These are phyloP conservation scores for Cynoglossus semilaevis DNA, from an alignment of 2,113 vertebrate species.

Conservation along the genomic window DNA sequence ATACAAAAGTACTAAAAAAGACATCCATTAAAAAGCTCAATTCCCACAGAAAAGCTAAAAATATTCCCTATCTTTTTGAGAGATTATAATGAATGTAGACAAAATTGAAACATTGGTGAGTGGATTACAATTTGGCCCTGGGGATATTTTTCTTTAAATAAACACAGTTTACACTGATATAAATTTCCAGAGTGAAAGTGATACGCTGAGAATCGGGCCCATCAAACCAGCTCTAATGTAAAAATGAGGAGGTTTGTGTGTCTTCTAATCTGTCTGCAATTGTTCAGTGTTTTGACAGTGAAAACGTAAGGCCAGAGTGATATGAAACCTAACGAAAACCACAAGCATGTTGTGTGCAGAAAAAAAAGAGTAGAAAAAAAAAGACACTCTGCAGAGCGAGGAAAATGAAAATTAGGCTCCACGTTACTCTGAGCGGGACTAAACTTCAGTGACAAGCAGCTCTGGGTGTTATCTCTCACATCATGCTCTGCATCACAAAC, in stretches of 20 bases:
- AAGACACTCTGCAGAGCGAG: slow-evolving; percentile 48
- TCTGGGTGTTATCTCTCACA: slow-evolving; percentile 8
- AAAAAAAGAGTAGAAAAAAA: not conserved
- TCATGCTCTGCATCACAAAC: not conserved
- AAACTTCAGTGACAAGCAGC: slow-evolving; percentile 6
- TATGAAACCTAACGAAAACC: slow-evolving; percentile 66
- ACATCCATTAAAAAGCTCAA: not conserved
- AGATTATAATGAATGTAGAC: slow-evolving; percentile 22
- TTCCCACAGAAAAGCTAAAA: slow-evolving; percentile 22
- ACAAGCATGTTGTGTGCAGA: slow-evolving; percentile 62
- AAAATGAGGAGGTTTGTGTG: slow-evolving; percentile 29
- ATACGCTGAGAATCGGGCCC: slow-evolving; percentile 41
- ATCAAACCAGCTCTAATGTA: slow-evolving; percentile 24
- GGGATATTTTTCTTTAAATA: slow-evolving; percentile 8
- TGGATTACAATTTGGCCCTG: not conserved
- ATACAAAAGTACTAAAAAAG: slow-evolving; percentile 15
- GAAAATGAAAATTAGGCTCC: slow-evolving; percentile 45
- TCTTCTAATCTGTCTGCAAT: slow-evolving; percentile 51
- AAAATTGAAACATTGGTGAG: slow-evolving; percentile 16
- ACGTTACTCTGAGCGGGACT: slow-evolving; percentile 10
- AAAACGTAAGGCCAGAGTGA: slow-evolving; percentile 49
- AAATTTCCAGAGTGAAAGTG: slow-evolving; percentile 12
- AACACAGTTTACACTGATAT: slow-evolving; percentile 25
- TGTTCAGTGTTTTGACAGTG: slow-evolving; percentile 58
- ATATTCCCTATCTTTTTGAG: slow-evolving; percentile 4